A percentile compares a stretch with the other conserved stretches of the same genome.
Conservation (phyloP, 2,888 invertebrate genomes). For the Incurvaria masculella region DNA sequence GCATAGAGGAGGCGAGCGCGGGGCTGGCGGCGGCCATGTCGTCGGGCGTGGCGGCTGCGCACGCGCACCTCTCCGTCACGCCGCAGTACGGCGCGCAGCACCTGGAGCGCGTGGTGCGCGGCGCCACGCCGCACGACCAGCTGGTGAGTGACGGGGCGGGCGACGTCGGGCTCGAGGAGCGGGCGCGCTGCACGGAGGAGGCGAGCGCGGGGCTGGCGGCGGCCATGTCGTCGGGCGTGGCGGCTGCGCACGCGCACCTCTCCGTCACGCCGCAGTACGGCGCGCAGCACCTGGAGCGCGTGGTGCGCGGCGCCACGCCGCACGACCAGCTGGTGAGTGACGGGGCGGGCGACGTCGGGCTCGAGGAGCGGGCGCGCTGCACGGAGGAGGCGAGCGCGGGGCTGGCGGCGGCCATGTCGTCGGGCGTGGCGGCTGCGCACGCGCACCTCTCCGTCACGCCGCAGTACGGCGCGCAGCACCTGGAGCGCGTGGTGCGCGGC, state of each 20-base stretch:
- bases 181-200: slow-evolving; percentile 74
- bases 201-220: slow-evolving; percentile 69
- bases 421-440: slow-evolving; percentile 60
- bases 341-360: too few relatives aligned
- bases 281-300: slow-evolving; percentile 25
- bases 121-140: slow-evolving; percentile 32
- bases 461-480: slow-evolving; percentile 21
- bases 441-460: slow-evolving; percentile 31
- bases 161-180: slow-evolving; percentile 87
- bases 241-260: slow-evolving; percentile 51
- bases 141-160: too few relatives aligned
- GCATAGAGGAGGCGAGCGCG: slow-evolving; percentile 71
- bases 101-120: slow-evolving; percentile 32
- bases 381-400: slow-evolving; percentile 72
- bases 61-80: slow-evolving; percentile 34
- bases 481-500: slow-evolving; percentile 33
- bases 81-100: slow-evolving; percentile 21
- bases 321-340: slow-evolving; percentile 33
- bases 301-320: slow-evolving; percentile 36
- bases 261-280: slow-evolving; percentile 22
- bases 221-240: slow-evolving; percentile 64
- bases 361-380: slow-evolving; percentile 81
- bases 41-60: slow-evolving; percentile 61
- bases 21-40: slow-evolving; percentile 69
- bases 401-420: slow-evolving; percentile 67